Conservation (phyloP, 2,797 vertebrate genomes). For the Falco peregrinus region DNA sequence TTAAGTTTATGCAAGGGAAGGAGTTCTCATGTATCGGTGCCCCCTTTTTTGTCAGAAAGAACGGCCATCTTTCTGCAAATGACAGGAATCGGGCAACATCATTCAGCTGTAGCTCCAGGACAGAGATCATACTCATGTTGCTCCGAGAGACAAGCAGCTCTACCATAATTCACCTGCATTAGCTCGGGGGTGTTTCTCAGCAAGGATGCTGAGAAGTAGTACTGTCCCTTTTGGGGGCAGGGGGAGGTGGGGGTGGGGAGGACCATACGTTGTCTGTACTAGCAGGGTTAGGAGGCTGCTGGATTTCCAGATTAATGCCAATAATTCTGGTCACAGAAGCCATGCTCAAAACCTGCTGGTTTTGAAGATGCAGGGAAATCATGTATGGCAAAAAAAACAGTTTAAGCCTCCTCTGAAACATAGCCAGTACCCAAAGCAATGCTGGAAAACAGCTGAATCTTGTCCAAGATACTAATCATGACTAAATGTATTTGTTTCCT, state of each 20-base stretch:
- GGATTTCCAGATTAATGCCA: neutral
- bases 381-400: neutral
- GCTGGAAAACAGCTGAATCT: neutral
- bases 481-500: neutral
- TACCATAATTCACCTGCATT: neutral
- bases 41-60: neutral
- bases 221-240: neutral
- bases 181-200: neutral
- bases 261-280: rapidly evolving
- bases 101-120: neutral
- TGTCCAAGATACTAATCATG: neutral
- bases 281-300: neutral
- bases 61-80: neutral
- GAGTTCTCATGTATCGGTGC: neutral
- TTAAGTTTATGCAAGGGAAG: neutral
- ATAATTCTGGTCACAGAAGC: neutral
- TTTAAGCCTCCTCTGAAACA: neutral
- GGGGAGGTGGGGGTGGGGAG: too few species aligned
- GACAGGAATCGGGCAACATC: neutral
- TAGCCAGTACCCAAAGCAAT: neutral
- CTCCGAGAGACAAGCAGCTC: neutral
- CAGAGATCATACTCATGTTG: neutral
- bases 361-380: neutral
- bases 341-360: too few species aligned
- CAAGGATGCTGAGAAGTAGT: neutral